A percentile compares a stretch with the other conserved stretches of the same genome.
phyloP scores from a whole-genome alignment of 2,888 invertebrate genomes.

The Rhagonycha lutea region DNA sequence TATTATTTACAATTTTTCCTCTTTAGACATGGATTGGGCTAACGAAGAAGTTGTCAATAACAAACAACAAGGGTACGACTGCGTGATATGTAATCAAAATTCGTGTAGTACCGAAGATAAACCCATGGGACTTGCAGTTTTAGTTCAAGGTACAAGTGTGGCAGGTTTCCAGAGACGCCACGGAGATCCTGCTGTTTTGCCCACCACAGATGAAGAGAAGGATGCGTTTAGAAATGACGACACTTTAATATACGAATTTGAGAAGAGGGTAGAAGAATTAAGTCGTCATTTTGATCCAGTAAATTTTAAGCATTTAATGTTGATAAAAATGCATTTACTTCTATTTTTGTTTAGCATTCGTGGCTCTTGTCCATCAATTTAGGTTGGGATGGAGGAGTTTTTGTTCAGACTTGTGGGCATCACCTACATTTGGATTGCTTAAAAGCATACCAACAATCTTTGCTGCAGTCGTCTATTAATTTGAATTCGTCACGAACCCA shows the following conservation, averaged over 20 bases:
- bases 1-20: neutral
- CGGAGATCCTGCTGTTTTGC: constrained; percentile 61
- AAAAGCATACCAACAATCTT: constrained; percentile 85
- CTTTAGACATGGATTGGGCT: constrained; percentile 65
- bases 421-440: constrained; percentile 94
- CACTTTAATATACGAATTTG: constrained; percentile 75
- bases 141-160: constrained; percentile 87
- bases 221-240: constrained; percentile 62
- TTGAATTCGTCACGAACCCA: neutral
- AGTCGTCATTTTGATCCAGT: constrained; percentile 77
- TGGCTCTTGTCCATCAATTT: constrained; percentile 80
- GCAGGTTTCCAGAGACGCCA: constrained; percentile 74
- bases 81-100: constrained; percentile 93
- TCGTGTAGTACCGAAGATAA: constrained; percentile 81
- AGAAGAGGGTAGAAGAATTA: constrained; percentile 76
- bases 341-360: constrained; percentile 61
- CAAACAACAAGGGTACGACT: constrained; percentile 78
- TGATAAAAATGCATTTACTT: neutral
- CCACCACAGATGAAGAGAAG: constrained; percentile 68
- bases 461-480: constrained; percentile 48
- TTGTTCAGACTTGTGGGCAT: constrained; percentile 95
- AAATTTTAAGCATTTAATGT: constrained; percentile 38
- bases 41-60: constrained; percentile 60
- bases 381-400: constrained; percentile 90
- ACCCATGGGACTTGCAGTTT: constrained; percentile 87